Conservation (phyloP, 2,113 vertebrate species). For the Chionodraco myersi region DNA sequence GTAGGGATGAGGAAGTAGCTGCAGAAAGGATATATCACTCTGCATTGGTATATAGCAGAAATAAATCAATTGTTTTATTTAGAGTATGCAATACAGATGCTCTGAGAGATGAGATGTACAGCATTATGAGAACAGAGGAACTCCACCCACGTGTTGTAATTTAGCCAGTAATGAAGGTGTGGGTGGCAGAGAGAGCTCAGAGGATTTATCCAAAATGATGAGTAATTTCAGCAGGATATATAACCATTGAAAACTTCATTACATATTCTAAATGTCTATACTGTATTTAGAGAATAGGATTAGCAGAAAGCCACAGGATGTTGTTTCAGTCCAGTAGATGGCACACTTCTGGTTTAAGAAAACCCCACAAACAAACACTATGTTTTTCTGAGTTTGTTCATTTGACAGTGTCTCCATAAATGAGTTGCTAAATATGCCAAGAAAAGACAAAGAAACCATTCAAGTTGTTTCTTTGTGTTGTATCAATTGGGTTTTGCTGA, state of each 20-base stretch:
- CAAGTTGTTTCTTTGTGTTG: not conserved
- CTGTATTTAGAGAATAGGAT: not conserved
- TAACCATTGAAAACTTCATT: not conserved
- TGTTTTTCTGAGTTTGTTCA: no score
- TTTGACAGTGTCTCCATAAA: no score
- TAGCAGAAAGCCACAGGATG: not conserved
- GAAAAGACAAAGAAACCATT: not conserved
- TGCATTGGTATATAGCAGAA: not conserved
- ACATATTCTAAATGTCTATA: not conserved
- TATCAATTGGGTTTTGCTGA: no score
- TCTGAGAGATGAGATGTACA: conserved; percentile 11
- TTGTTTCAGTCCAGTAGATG: conserved; percentile 4
- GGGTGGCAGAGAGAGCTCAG: conserved; percentile 15
- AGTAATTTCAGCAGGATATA: not conserved
- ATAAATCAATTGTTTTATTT: not conserved
- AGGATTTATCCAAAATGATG: not conserved
- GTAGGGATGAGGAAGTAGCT: not conserved
- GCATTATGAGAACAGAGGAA: not conserved
- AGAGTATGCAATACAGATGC: not conserved
- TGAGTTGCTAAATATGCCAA: not conserved
- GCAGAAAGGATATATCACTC: conserved; percentile 21
- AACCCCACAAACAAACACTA: not conserved
- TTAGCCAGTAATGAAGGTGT: conserved; percentile 29
- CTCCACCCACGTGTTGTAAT: conserved; percentile 25
- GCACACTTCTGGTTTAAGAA: not conserved